These are phyloP conservation scores for Dreissena polymorpha DNA, from an alignment of 1,140 invertebrate genomes.

Conservation along the genomic window DNA sequence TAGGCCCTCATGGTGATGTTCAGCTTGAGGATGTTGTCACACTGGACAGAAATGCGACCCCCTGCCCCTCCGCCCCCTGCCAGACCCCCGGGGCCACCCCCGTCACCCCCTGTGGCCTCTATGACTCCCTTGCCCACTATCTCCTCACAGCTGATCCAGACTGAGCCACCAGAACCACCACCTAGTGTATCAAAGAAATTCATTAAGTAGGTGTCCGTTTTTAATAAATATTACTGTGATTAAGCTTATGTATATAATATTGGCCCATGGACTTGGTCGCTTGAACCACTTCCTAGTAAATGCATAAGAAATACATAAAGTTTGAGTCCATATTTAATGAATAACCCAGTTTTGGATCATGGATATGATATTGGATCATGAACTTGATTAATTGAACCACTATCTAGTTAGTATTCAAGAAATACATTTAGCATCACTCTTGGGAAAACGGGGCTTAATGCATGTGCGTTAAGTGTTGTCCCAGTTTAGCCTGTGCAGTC, in stretches of 20 bases:
- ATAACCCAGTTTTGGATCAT: no score
- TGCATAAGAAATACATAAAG: no score
- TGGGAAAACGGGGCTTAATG: no score
- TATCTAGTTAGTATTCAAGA: no score
- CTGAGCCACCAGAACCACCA: constrained; percentile 70
- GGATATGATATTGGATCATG: no score
- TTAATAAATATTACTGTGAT: background rate
- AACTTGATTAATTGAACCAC: no score
- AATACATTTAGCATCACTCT: no score
- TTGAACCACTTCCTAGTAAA: no score
- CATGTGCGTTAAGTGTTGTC: no score
- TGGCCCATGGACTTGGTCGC: no score
- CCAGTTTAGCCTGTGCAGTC: no score
- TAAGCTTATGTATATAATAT: background rate
- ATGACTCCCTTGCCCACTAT: constrained; percentile 66
- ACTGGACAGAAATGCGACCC: constrained; percentile 68
- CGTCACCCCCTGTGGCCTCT: constrained; percentile 62
- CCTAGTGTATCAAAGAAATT: constrained; percentile 44
- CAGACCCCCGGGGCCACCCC: constrained; percentile 18
- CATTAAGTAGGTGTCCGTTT: background rate
- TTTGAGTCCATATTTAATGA: no score
- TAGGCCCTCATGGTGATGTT: constrained; percentile 65
- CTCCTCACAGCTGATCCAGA: constrained; percentile 71
- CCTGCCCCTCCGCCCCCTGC: constrained; percentile 70
- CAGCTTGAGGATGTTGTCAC: constrained; percentile 63